Evolutionary conservation across 2,113 vertebrate species (phyloP).

Genomic region (Halcyon senegalensis): DNA sequence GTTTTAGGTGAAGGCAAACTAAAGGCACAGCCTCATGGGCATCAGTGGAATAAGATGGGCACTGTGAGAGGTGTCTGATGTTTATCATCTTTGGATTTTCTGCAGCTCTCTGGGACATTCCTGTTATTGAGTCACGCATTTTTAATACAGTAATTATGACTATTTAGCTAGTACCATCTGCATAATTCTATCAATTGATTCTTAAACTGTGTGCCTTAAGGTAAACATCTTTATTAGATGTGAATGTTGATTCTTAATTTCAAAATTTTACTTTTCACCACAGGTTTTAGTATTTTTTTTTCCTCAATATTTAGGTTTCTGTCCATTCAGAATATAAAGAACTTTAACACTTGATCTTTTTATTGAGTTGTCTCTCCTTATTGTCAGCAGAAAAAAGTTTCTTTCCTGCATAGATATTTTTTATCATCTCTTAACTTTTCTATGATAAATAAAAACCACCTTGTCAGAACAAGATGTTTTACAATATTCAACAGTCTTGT

Average conservation of each 20-base stretch:
- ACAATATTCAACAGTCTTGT: background rate
- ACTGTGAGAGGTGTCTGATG: background rate
- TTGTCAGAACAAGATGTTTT: background rate
- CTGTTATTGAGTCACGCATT: background rate
- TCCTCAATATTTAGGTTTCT: background rate
- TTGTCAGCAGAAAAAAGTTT: background rate
- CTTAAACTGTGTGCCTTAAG: background rate
- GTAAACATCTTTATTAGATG: background rate
- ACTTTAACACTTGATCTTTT: background rate
- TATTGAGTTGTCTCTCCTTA: background rate
- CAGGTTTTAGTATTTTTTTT: background rate
- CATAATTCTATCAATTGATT: background rate
- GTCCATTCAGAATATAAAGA: background rate
- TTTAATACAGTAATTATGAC: background rate
- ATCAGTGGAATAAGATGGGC: background rate
- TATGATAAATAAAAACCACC: background rate
- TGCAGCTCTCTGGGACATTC: background rate
- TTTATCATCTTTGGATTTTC: background rate
- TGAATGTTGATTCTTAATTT: background rate
- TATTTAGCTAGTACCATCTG: background rate
- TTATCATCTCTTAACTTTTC: background rate
- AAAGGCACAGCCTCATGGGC: background rate
- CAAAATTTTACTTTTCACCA: background rate
- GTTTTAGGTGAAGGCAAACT: background rate
- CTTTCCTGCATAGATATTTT: background rate